Percentiles rank a stretch among this genome's conserved stretches.
phyloP scores from a whole-genome alignment of 2,113 vertebrate species.

The Puntigrus tetrazona region DNA sequence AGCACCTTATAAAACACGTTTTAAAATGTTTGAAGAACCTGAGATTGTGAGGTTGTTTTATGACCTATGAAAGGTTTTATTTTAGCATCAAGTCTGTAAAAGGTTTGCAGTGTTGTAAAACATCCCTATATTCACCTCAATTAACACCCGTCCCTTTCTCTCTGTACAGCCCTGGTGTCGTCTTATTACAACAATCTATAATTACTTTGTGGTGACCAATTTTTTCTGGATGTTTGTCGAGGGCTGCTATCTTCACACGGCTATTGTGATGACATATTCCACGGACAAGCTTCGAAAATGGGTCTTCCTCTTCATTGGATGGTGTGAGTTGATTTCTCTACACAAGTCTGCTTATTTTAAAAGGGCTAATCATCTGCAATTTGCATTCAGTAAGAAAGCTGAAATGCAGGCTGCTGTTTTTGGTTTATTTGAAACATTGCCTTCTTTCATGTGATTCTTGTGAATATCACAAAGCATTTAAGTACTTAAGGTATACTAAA shows the following conservation, averaged over 20 bases:
- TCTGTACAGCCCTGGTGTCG: slow-evolving; percentile 90
- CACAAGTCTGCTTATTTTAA: not conserved
- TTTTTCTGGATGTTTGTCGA: slow-evolving; percentile 99
- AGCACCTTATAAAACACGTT: not conserved
- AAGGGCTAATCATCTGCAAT: not conserved
- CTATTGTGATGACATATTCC: slow-evolving; percentile 98
- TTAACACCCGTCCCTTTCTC: slow-evolving; percentile 10
- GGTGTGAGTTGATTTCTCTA: slow-evolving; percentile 84
- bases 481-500: not conserved
- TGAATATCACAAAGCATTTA: not conserved
- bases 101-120: not conserved
- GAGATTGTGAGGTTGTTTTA: not conserved
- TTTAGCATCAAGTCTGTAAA: not conserved
- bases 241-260: slow-evolving; percentile 96
- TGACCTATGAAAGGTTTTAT: not conserved
- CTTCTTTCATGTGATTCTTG: not conserved
- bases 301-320: slow-evolving; percentile 97
- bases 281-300: slow-evolving; percentile 93
- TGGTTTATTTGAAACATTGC: not conserved
- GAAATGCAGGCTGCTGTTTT: not conserved
- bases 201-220: slow-evolving; percentile 98
- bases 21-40: not conserved
- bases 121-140: not conserved
- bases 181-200: slow-evolving; percentile 92
- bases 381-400: not conserved